phyloP scores from a whole-genome alignment of 2,113 vertebrate species.

The Phaethon lepturus region DNA sequence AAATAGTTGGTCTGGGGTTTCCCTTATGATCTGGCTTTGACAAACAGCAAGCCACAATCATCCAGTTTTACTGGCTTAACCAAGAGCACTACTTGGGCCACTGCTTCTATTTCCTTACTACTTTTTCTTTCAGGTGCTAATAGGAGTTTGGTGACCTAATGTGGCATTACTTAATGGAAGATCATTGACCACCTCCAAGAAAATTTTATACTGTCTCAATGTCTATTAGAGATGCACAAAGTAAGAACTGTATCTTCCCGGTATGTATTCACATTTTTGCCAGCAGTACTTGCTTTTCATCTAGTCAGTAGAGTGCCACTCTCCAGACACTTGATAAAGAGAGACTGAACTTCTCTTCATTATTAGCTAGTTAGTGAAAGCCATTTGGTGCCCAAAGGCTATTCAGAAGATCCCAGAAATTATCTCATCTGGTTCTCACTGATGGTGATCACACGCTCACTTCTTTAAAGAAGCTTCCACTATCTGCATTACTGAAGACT shows the following conservation, averaged over 20 bases:
- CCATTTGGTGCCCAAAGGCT: neutral
- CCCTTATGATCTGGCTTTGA: neutral
- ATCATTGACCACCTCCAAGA: neutral
- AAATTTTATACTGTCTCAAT: neutral
- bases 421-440: accelerated
- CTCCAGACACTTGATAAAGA: neutral
- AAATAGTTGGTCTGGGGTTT: neutral
- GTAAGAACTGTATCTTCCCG: neutral
- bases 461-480: neutral
- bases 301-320: neutral
- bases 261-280: neutral
- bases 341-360: neutral
- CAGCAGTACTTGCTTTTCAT: neutral
- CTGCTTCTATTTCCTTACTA: neutral
- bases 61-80: neutral
- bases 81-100: neutral
- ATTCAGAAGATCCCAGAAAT: neutral
- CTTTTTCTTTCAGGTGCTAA: neutral
- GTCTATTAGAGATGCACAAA: neutral
- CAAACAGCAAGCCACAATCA: neutral
- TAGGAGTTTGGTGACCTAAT: neutral
- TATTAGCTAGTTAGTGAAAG: neutral
- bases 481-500: neutral
- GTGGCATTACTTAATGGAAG: neutral
- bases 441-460: neutral